Evolutionary conservation across 2,888 invertebrate genomes (phyloP).

Genomic region (Phaedon cochleariae): DNA sequence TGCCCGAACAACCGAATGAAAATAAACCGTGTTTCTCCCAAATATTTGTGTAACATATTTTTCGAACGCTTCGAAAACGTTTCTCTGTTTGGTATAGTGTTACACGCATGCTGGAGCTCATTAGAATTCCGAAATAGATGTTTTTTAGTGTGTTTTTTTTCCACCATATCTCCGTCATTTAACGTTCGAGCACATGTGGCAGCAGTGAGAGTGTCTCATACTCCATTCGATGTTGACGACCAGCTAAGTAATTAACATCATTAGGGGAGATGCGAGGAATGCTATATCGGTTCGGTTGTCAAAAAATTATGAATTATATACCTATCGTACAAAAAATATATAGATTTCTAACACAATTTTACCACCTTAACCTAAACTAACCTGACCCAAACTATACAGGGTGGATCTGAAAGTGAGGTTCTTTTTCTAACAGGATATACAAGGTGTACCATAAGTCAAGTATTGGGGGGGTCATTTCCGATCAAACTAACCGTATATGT

Average conservation of each 20-base stretch:
- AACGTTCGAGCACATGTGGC: constrained; percentile 58
- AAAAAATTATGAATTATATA: background rate
- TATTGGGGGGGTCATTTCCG: too few relatives aligned
- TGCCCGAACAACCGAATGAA: constrained; percentile 12
- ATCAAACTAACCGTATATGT: too few relatives aligned
- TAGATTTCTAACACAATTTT: too few relatives aligned
- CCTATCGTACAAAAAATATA: background rate
- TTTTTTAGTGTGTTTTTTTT: constrained; percentile 48
- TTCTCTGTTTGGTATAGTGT: constrained; percentile 47
- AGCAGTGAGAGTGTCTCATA: constrained; percentile 49
- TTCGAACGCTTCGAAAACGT: constrained; percentile 31
- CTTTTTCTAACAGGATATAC: too few relatives aligned
- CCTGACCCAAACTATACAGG: too few relatives aligned
- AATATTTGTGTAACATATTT: constrained; percentile 34
- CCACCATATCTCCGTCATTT: constrained; percentile 54
- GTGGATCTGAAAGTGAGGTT: too few relatives aligned
- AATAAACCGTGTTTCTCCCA: constrained; percentile 24
- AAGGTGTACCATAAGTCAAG: too few relatives aligned
- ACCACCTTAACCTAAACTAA: too few relatives aligned
- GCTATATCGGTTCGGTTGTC: constrained; percentile 17
- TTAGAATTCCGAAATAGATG: constrained; percentile 55
- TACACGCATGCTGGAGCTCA: constrained; percentile 54
- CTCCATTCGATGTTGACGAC: constrained; percentile 45
- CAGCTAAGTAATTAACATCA: constrained; percentile 51
- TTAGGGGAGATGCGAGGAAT: constrained; percentile 44